These are phyloP conservation scores for rat (Rattus norvegicus) DNA, from an alignment of 2,113 vertebrate species.

Conservation along the genomic window GRCr8 NC_086023.1:107794001-107794500, in stretches of 20 bases:
- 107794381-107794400: neutral
- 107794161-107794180: neutral
- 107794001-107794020: neutral
- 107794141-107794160: neutral
- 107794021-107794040: conserved; percentile 11
- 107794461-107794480: neutral
- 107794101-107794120: neutral
- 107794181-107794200: neutral
- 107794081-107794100: neutral
- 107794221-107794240: neutral
- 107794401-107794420: neutral
- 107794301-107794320: neutral
- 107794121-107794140: neutral
- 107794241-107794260: neutral
- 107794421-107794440: neutral
- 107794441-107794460: neutral
- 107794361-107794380: neutral
- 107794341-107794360: neutral
- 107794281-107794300: neutral
- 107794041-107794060: neutral
- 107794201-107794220: neutral
- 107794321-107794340: neutral
- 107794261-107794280: neutral
- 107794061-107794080: neutral
- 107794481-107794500: neutral